Evolutionary conservation across 2,113 vertebrate species (phyloP).

Genomic region (Caretta caretta): DNA sequence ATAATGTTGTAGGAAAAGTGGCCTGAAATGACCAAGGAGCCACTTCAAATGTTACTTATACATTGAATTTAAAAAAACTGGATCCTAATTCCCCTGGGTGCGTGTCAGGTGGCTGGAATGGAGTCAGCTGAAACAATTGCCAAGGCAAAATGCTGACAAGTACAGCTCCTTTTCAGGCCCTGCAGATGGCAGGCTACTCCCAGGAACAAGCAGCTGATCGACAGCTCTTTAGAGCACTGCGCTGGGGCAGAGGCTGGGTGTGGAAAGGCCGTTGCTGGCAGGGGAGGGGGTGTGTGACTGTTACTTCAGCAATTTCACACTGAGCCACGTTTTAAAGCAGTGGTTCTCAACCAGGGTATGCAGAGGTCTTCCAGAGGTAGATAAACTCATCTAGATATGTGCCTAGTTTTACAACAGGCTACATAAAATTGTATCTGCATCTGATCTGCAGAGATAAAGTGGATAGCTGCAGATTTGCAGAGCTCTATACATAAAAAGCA

Average conservation of each 20-base stretch:
- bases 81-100: neutral
- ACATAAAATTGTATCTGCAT: too few species aligned
- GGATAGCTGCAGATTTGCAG: too few species aligned
- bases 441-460: too few species aligned
- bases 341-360: too few species aligned
- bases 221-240: accelerated
- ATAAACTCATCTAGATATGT: too few species aligned
- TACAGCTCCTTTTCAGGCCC: neutral
- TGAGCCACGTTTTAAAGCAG: too few species aligned
- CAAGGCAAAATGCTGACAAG: accelerated
- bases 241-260: neutral
- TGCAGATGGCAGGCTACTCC: slow-evolving; percentile 31
- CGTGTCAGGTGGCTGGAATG: neutral
- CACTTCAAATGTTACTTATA: neutral
- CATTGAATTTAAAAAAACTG: neutral
- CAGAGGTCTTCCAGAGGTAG: too few species aligned
- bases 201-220: accelerated
- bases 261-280: neutral
- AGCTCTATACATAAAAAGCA: too few species aligned
- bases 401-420: too few species aligned
- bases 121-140: neutral
- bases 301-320: too few species aligned
- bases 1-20: neutral
- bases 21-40: neutral
- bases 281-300: neutral